Evolutionary conservation across 2,888 invertebrate genomes (phyloP).

Genomic region (Xestoiulus laeticollis): DNA sequence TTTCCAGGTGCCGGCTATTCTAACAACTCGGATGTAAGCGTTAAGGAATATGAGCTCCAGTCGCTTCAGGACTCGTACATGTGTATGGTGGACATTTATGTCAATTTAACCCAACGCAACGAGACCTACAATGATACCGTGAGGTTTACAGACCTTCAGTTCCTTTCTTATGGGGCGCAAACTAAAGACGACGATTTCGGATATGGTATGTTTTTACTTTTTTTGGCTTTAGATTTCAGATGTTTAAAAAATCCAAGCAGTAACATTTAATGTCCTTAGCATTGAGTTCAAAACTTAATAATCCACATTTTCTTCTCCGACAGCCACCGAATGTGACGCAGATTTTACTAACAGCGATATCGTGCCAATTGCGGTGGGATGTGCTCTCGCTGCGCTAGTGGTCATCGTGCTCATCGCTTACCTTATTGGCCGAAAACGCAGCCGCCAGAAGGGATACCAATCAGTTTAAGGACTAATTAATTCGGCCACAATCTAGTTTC

Average conservation of each 20-base stretch:
- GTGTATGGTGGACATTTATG: background rate
- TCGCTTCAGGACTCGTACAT: background rate
- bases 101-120: background rate
- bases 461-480: conserved; percentile 73
- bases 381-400: conserved; percentile 88
- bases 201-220: background rate
- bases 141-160: background rate
- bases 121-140: background rate
- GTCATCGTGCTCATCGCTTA: conserved; percentile 92
- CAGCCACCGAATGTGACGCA: conserved; percentile 54
- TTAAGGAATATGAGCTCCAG: background rate
- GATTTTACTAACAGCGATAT: conserved; percentile 73
- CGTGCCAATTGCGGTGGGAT: conserved; percentile 97
- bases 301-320: background rate
- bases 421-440: conserved; percentile 87
- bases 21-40: background rate
- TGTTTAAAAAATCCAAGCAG: too few relatives aligned
- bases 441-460: conserved; percentile 84
- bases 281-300: too few relatives aligned
- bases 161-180: background rate
- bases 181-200: background rate
- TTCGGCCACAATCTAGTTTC: background rate
- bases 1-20: background rate
- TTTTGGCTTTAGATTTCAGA: too few relatives aligned
- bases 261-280: too few relatives aligned